Percentiles rank a stretch among this genome's conserved stretches.
These are phyloP conservation scores for Riparia riparia DNA, from an alignment of 2,113 vertebrate species.

Conservation along the genomic window DNA sequence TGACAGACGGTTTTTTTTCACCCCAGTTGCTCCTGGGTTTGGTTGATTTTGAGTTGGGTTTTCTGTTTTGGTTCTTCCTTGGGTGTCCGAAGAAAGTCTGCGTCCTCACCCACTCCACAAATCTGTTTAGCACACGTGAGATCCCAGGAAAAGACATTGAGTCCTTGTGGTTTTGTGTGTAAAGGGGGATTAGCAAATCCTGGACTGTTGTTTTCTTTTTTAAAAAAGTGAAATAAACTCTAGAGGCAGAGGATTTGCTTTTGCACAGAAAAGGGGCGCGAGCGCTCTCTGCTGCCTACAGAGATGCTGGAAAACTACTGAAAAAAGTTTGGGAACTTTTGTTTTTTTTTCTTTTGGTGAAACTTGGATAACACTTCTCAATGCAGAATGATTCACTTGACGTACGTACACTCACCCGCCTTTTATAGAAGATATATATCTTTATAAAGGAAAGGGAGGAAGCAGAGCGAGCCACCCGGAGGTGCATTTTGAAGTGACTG, in stretches of 20 bases:
- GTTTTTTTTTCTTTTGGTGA: slow-evolving; percentile 9
- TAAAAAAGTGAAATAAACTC: slow-evolving; percentile 60
- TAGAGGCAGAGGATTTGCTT: slow-evolving; percentile 76
- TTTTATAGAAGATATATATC: slow-evolving; percentile 52
- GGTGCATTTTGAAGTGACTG: slow-evolving; percentile 81
- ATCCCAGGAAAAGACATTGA: slow-evolving; percentile 57
- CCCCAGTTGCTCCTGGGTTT: neutral
- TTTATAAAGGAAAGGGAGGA: slow-evolving; percentile 54
- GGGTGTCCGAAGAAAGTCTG: slow-evolving; percentile 23
- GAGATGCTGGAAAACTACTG: slow-evolving; percentile 72
- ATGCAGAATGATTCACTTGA: slow-evolving; percentile 73
- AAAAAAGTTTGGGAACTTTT: slow-evolving; percentile 51
- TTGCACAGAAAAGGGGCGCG: slow-evolving; percentile 62
- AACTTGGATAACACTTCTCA: slow-evolving; percentile 66
- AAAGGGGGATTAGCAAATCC: slow-evolving; percentile 50
- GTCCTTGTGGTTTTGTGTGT: slow-evolving; percentile 34
- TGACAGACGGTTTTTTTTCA: neutral
- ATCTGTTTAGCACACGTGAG: slow-evolving; percentile 63
- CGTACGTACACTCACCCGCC: slow-evolving; percentile 45
- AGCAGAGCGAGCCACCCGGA: slow-evolving; percentile 62
- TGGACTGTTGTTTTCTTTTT: neutral
- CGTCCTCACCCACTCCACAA: neutral
- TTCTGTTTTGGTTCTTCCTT: neutral
- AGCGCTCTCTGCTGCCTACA: slow-evolving; percentile 69
- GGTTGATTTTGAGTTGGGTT: neutral